A percentile compares a stretch with the other conserved stretches of the same genome.
Conservation (phyloP, 1,140 invertebrate genomes). For the Brachionus manjavacas region DNA sequence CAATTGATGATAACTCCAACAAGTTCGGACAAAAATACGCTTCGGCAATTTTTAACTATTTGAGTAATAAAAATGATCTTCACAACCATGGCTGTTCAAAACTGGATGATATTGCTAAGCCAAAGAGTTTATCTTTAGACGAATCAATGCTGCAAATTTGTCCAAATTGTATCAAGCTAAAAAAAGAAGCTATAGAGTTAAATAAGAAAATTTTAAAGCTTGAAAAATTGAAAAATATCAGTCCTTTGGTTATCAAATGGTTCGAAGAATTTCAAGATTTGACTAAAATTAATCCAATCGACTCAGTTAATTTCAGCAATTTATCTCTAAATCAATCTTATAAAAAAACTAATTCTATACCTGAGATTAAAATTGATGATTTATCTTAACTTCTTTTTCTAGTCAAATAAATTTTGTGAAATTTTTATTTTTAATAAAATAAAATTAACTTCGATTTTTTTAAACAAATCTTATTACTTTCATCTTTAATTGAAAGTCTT, state of each 20-base stretch:
- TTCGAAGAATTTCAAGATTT: neutral
- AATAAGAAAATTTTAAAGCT: neutral
- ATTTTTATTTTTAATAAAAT: no score
- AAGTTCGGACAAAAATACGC: neutral
- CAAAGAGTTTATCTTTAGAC: neutral
- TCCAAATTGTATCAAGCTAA: neutral
- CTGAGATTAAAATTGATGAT: neutral
- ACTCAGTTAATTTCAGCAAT: neutral
- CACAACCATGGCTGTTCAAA: neutral
- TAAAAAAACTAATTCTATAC: neutral
- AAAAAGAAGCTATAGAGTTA: neutral
- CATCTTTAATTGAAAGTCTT: no score
- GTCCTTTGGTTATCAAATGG: conserved; percentile 1
- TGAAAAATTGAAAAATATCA: neutral
- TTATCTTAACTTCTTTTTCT: neutral
- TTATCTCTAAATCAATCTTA: neutral
- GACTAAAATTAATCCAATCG: neutral
- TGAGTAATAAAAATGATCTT: neutral
- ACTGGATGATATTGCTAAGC: neutral
- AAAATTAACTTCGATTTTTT: no score
- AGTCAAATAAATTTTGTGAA: no score
- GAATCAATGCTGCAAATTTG: neutral
- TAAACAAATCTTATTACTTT: no score
- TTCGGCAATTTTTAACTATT: neutral
- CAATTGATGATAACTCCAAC: neutral